Base-by-base conservation (phyloP, 1,140 invertebrate species). In the Bombus haemorrhoidalis region DNA sequence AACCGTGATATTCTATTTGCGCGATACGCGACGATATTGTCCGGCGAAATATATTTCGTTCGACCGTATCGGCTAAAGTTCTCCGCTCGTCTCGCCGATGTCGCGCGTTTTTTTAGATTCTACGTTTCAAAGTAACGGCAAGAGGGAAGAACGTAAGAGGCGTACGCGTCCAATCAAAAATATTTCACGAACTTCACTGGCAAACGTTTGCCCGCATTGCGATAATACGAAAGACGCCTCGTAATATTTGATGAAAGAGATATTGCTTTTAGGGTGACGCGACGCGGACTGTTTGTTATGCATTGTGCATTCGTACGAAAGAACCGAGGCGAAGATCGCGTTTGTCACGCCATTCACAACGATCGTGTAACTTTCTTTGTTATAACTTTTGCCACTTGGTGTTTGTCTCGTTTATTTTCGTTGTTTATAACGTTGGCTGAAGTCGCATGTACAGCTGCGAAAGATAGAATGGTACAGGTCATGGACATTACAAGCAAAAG, bases 1-100 rank as follows among this genome's bases (percentile, higher is more conserved):
- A 79, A 79, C 77, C 22, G 62, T 37, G 64, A 47, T 47, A 68
- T 68, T 79, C 43, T 57, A 37, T 39, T 71, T 57, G 6, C 34
- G 9, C 43, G 34, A 47, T 71, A 53, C 43, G 32, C 13, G 1
- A 28, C 25, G 28, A 53, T 69, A 80, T 39, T 53, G 41, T 69
- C 8, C 28, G 25, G 39, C 2, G 15, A 43, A 69, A 69, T 80
- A 57, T 69, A 80, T 80, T 80, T 53, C 59, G 43, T 12, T n/a
- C 6, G 9, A 8, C 0, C 25, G 78, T 80, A 53, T 71, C 43
- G 43, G 9, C 2, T 32, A 18, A 53, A 81, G 12, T 71, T 47
- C 28, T n/a, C 34, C 34, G 10, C 10, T 59, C 22, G 32, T 22
- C 8, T 43, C n/a, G 77, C 25, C 25, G 25, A 59, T 9, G 6